Evolutionary conservation across 2,888 invertebrate species (phyloP).

Genomic region (Volucella bombylans): DNA sequence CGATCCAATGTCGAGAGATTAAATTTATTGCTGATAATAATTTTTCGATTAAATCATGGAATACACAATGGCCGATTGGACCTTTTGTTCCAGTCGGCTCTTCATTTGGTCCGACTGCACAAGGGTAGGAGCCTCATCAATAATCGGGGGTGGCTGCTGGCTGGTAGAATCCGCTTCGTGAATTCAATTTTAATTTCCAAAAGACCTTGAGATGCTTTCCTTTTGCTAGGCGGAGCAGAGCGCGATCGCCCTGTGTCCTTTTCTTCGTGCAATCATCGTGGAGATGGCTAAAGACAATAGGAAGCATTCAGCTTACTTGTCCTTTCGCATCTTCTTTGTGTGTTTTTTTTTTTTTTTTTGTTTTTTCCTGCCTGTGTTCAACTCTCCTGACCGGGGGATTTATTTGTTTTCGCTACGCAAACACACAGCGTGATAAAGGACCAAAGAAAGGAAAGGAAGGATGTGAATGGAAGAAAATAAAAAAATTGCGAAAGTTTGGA

Average conservation of each 20-base stretch:
- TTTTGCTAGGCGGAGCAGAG: slow-evolving; percentile 2
- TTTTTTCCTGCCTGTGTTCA: slow-evolving; percentile 8
- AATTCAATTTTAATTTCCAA: slow-evolving; percentile 72
- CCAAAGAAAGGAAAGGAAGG: slow-evolving; percentile 1
- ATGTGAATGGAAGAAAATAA: neutral
- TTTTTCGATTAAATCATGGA: slow-evolving; percentile 72
- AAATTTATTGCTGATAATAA: slow-evolving; percentile 73
- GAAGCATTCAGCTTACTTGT: slow-evolving; percentile 25
- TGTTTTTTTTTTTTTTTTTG: slow-evolving; percentile 7
- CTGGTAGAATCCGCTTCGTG: slow-evolving; percentile 2
- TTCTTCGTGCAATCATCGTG: slow-evolving; percentile 30
- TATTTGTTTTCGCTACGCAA: slow-evolving; percentile 72
- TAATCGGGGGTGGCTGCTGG: slow-evolving; percentile 40
- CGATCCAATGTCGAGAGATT: slow-evolving; percentile 46
- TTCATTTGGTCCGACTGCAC: neutral
- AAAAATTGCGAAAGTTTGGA: slow-evolving; percentile 41
- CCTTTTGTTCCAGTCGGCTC: neutral
- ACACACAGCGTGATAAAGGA: slow-evolving; percentile 64
- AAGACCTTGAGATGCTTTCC: slow-evolving; percentile 55
- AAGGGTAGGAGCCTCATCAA: slow-evolving; percentile 54
- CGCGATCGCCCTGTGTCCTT: slow-evolving; percentile 32
- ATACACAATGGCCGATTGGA: slow-evolving; percentile 39
- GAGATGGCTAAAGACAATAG: slow-evolving; percentile 63
- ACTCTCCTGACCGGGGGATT: slow-evolving; percentile 41
- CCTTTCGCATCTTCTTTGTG: slow-evolving; percentile 17